Evolutionary conservation across 2,113 vertebrate species (phyloP), one percentile per base, ranked within the genome.

Genomic region (Murina feae): DNA sequence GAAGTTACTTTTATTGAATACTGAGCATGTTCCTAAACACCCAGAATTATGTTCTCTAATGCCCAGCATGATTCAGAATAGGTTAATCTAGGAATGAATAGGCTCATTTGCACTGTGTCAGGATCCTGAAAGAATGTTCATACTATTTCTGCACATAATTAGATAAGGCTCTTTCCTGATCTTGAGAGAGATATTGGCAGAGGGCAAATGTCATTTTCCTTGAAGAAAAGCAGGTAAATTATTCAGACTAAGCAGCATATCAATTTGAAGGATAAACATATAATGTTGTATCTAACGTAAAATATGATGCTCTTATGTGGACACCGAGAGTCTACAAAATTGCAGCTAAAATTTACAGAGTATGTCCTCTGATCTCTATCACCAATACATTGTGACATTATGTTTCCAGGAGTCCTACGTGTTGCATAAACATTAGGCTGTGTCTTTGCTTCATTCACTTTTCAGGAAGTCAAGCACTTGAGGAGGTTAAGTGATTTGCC

Each of bases 401-500:
- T 79, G 86, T 17, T 93, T 86, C 37, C 32, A 69, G 23, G 47
- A 80, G 9, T 3, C 10, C 35, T 47, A 35, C 84, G 49, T 91
- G 35, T 75, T 81, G 20, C n/a, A 55, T 89, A 90, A 89, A 86
- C 17, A 66, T 82, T 95, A 92, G 86, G 5, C 37, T 82, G 25
- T 42, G 7, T 44, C 37, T 81, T 71, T 92, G 44, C 18, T 72
- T 63, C 66, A 44, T 44, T 95, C 35, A 63, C 12, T 92, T 95
- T 51, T 88, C 42, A 79, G 75, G 81, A 58, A 86, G 35, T 84
- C 53, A 93, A 68, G n/a, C 79, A 85, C 78, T 91, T n/a, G 85
- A 69, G 42, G 74, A 86, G 44, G 75, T 89, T 89, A 89, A 91
- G 44, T 82, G 66, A 76, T 85, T 89, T 94, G 74, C 60, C 74